Evolutionary conservation across 2,113 vertebrate genomes (phyloP).

Genomic region (Pterophyllum scalare): DNA sequence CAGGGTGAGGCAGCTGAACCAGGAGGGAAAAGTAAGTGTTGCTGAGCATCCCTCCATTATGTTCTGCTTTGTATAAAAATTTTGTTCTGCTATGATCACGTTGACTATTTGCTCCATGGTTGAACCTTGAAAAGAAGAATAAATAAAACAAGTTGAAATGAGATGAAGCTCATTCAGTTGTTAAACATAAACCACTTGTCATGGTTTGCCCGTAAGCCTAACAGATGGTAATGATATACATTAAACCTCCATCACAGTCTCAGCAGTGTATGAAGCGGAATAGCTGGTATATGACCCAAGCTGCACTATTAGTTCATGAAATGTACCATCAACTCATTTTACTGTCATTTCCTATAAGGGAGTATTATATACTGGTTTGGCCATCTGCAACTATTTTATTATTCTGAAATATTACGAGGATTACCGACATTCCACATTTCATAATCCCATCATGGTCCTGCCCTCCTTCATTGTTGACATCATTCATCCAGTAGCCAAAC

Average conservation of each 20-base stretch:
- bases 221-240: constrained; percentile 56
- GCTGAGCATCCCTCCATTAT: not conserved
- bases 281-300: constrained; percentile 17
- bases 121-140: constrained; percentile 16
- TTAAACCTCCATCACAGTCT: constrained; percentile 38
- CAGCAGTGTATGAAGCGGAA: not conserved
- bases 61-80: constrained; percentile 17
- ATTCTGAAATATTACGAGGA: constrained; percentile 47
- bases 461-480: constrained; percentile 45
- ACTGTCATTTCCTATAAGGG: constrained; percentile 30
- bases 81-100: not conserved
- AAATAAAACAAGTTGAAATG: constrained; percentile 11
- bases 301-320: constrained; percentile 35
- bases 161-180: not conserved
- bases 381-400: constrained; percentile 25
- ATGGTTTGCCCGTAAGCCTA: constrained; percentile 43
- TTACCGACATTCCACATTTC: constrained; percentile 61
- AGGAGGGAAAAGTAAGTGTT: not conserved
- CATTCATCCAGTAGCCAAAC: constrained; percentile 44
- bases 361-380: constrained; percentile 13
- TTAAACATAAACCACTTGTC: constrained; percentile 56
- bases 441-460: constrained; percentile 61
- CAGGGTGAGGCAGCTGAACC: not conserved
- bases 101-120: not conserved
- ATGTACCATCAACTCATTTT: constrained; percentile 38